phyloP scores from a whole-genome alignment of 2,113 vertebrate species.

The Alethe diademata region DNA sequence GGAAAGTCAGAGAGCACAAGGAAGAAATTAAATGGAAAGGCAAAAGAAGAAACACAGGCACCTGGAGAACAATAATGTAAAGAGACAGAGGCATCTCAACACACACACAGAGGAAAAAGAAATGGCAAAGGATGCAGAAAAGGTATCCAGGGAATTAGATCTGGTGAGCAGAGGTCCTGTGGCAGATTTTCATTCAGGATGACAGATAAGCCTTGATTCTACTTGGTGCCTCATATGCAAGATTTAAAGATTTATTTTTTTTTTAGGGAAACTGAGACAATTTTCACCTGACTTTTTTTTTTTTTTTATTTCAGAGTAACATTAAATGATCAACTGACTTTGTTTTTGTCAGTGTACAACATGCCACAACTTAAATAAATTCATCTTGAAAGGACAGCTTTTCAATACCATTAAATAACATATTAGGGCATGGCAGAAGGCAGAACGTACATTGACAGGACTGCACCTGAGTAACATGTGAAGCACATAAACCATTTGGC shows the following conservation, averaged over 20 bases:
- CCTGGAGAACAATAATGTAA: neutral
- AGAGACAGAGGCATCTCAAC: neutral
- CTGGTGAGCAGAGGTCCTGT: neutral
- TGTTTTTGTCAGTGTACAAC: neutral
- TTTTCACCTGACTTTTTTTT: neutral
- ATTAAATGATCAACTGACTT: neutral
- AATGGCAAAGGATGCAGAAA: neutral
- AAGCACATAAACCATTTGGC: conserved; percentile 11
- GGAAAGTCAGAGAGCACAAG: neutral
- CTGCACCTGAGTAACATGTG: neutral
- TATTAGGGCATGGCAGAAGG: neutral
- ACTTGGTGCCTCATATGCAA: neutral
- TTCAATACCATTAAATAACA: neutral
- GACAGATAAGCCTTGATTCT: neutral
- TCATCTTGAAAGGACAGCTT: neutral
- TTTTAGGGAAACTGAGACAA: neutral
- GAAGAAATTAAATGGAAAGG: neutral
- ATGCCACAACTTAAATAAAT: neutral
- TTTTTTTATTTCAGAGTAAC: neutral
- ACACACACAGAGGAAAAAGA: neutral
- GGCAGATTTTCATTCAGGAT: neutral
- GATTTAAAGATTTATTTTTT: neutral
- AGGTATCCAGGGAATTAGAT: neutral
- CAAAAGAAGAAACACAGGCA: neutral
- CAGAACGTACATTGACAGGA: neutral